These are phyloP conservation scores for Channa argus DNA, from an alignment of 2,113 vertebrate species.

Conservation along the genomic window DNA sequence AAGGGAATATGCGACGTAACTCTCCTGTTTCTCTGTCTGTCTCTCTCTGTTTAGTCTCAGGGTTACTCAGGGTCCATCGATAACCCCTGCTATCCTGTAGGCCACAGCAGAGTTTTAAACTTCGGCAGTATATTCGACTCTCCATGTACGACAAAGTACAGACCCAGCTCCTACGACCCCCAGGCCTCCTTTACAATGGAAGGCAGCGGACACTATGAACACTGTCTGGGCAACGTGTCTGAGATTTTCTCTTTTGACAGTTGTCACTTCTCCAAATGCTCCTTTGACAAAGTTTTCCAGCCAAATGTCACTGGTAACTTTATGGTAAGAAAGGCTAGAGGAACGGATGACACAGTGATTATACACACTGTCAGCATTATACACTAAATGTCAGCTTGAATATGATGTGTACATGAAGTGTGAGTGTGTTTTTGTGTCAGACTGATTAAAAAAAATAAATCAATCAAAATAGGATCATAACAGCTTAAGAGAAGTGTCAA, in stretches of 20 bases:
- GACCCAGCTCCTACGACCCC: constrained; percentile 58
- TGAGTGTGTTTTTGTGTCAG: neutral
- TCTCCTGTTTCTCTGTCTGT: neutral
- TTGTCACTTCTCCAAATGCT: constrained; percentile 81
- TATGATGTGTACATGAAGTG: neutral
- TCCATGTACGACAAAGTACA: constrained; percentile 73
- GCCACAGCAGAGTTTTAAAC: constrained; percentile 34
- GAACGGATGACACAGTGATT: neutral
- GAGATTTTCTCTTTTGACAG: constrained; percentile 76
- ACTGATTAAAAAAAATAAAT: too few species aligned
- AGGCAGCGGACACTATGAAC: constrained; percentile 77
- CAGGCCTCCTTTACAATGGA: constrained; percentile 47
- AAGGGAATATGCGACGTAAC: neutral
- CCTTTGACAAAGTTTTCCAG: constrained; percentile 83
- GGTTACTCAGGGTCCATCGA: constrained; percentile 41
- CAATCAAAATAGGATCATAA: too few species aligned
- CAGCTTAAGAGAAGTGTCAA: too few species aligned
- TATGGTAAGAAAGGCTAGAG: constrained; percentile 68
- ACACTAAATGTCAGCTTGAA: constrained; percentile 7
- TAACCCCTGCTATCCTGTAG: constrained; percentile 81
- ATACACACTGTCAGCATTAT: neutral
- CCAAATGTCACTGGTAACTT: constrained; percentile 79
- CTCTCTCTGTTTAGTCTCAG: constrained; percentile 67
- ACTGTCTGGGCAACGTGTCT: constrained; percentile 76
- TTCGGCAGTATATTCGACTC: constrained; percentile 74